A percentile compares a stretch with the other conserved stretches of the same genome.
These are phyloP conservation scores for Morone saxatilis DNA, from an alignment of 2,113 vertebrate species.

Conservation along the genomic window DNA sequence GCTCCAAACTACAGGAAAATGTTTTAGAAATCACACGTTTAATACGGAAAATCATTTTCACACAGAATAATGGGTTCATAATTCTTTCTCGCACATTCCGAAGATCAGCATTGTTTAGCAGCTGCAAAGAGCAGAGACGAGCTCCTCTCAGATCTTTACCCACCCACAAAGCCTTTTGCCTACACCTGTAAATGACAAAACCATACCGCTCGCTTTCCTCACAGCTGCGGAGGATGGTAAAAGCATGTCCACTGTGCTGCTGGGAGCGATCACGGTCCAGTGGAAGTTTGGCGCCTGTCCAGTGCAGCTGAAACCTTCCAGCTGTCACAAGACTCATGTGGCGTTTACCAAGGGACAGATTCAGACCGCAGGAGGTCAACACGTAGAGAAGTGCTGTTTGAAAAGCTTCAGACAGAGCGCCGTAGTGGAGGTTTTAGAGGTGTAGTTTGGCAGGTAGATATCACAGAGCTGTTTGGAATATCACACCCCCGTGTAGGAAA, in stretches of 20 bases:
- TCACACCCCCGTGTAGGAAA: slow-evolving; percentile 56
- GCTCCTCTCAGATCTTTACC: slow-evolving; percentile 22
- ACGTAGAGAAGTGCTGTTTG: slow-evolving; percentile 11
- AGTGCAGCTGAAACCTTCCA: slow-evolving; percentile 43
- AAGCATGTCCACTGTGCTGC: slow-evolving; percentile 45
- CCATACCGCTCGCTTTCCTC: slow-evolving; percentile 17
- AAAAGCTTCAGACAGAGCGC: slow-evolving; percentile 12
- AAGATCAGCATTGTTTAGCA: slow-evolving; percentile 38
- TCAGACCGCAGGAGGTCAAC: slow-evolving; percentile 31
- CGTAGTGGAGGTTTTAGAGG: slow-evolving; percentile 4
- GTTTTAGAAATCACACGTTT: slow-evolving; percentile 52
- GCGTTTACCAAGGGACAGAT: slow-evolving; percentile 36
- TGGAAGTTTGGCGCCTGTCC: slow-evolving; percentile 48
- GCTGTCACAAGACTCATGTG: slow-evolving; percentile 36
- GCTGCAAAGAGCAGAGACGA: slow-evolving; percentile 21
- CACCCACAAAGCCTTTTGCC: slow-evolving; percentile 41
- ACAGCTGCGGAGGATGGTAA: slow-evolving; percentile 54
- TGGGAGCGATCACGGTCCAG: slow-evolving; percentile 16
- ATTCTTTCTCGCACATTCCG: slow-evolving; percentile 32
- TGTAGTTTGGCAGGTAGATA: slow-evolving; percentile 32
- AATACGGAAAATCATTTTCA: slow-evolving; percentile 43
- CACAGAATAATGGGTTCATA: slow-evolving; percentile 10
- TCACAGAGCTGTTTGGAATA: slow-evolving; percentile 58
- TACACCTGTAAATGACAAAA: slow-evolving; percentile 67
- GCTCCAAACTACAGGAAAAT: slow-evolving; percentile 48